phyloP scores from a whole-genome alignment of 2,797 vertebrate genomes.

The Tragelaphus oryx region DNA sequence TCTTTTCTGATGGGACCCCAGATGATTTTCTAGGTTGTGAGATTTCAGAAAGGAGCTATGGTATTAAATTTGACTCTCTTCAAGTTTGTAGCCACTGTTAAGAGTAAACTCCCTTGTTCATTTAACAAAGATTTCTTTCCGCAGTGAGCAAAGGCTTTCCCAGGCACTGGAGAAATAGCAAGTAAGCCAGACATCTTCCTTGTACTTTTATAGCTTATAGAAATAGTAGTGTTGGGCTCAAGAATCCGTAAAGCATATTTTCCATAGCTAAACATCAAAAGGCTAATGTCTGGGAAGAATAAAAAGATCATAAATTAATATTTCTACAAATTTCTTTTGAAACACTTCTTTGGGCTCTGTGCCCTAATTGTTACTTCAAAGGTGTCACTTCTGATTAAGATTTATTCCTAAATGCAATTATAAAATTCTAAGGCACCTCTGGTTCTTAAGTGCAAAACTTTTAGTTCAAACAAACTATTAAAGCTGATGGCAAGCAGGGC shows the following conservation, averaged over 20 bases:
- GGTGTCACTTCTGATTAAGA: neutral
- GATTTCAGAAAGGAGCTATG: neutral
- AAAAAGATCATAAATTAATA: neutral
- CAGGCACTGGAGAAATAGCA: neutral
- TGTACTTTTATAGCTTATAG: neutral
- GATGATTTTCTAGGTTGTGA: neutral
- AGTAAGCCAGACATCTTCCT: neutral
- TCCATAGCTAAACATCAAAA: neutral
- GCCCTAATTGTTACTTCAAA: neutral
- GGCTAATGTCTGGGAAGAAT: slow-evolving; percentile 2
- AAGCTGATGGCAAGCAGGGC: neutral
- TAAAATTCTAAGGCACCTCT: neutral
- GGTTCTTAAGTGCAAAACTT: neutral
- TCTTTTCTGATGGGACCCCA: neutral
- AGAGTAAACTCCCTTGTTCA: neutral
- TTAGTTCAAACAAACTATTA: neutral
- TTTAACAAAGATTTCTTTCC: neutral
- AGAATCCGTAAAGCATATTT: neutral
- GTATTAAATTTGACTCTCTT: neutral
- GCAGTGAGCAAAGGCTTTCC: neutral
- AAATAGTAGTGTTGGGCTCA: neutral
- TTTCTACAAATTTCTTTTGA: neutral
- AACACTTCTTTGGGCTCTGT: neutral
- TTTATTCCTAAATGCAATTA: neutral
- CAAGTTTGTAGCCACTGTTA: neutral